Percentiles rank a stretch among this genome's conserved stretches.
phyloP scores from a whole-genome alignment of 2,888 invertebrate genomes.

The Archips xylosteana region DNA sequence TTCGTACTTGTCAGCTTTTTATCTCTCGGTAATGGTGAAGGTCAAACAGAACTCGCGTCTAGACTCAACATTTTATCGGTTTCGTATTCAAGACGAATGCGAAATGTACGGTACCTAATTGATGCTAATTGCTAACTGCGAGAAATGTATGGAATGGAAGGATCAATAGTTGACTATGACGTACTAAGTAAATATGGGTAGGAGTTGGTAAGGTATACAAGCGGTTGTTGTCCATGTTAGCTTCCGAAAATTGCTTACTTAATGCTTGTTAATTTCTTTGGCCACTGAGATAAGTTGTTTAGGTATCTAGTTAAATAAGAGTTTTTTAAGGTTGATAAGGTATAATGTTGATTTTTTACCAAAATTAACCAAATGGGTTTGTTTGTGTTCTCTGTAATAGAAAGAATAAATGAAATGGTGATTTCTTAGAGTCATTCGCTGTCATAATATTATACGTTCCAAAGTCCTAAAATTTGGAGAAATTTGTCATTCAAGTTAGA shows the following conservation, averaged over 20 bases:
- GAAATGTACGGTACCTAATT: conserved; percentile 24
- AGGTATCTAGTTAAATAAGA: no score
- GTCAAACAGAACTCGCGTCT: conserved; percentile 36
- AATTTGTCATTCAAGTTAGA: no score
- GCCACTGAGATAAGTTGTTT: no score
- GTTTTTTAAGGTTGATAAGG: no score
- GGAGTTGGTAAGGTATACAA: background rate
- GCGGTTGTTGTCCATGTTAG: background rate
- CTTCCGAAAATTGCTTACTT: conserved; percentile 3
- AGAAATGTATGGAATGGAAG: conserved; percentile 11
- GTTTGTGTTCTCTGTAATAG: no score
- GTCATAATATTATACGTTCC: no score
- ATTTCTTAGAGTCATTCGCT: no score
- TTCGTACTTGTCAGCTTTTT: conserved; percentile 26
- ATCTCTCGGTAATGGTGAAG: conserved; percentile 24
- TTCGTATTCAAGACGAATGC: conserved; percentile 30
- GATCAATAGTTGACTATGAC: background rate
- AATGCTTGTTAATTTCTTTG: background rate
- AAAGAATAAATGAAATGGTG: no score
- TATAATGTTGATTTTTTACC: no score
- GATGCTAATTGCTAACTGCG: conserved; percentile 16
- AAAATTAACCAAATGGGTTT: no score
- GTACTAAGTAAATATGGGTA: background rate
- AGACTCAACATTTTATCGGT: conserved; percentile 34
- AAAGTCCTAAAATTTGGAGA: no score